Conservation (phyloP, 2,888 invertebrate species). For the Proisotoma minuta region DNA sequence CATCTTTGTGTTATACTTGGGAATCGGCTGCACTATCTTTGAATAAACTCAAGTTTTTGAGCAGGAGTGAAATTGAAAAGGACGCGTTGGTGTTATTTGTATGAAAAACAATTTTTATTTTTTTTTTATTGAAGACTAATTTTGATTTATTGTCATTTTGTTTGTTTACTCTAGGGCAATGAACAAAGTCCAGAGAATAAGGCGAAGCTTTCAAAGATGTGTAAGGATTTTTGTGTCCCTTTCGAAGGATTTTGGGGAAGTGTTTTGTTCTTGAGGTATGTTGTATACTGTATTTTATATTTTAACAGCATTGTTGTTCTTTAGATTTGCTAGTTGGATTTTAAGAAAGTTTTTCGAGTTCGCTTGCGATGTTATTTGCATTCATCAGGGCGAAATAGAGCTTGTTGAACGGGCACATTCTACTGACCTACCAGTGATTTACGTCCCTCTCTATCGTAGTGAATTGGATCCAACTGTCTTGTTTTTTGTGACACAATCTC, state of each 20-base stretch:
- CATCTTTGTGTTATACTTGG: constrained; percentile 3
- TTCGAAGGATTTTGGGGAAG: background rate
- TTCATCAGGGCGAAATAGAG: constrained; percentile 52
- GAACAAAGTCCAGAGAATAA: background rate
- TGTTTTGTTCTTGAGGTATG: background rate
- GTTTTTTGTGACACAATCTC: constrained; percentile 19
- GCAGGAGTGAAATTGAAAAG: background rate
- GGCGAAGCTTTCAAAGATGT: background rate
- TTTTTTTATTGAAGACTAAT: background rate
- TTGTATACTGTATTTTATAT: background rate
- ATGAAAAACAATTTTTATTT: background rate
- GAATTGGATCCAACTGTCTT: constrained; percentile 52
- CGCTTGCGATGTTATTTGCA: constrained; percentile 50
- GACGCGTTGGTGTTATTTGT: constrained; percentile 1
- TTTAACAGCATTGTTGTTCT: background rate
- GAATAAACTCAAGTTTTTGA: background rate
- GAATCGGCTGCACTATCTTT: background rate
- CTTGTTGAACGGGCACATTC: constrained; percentile 49
- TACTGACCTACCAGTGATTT: constrained; percentile 54
- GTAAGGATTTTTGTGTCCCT: background rate
- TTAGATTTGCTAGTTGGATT: constrained; percentile 38
- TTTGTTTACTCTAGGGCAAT: no score
- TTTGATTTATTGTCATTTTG: no score
- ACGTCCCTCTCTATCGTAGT: constrained; percentile 56
- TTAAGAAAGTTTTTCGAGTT: constrained; percentile 49